A percentile compares a stretch with the other conserved stretches of the same genome.
Conservation (phyloP, 1,140 invertebrate genomes). For the Melitaea cinxia region DNA sequence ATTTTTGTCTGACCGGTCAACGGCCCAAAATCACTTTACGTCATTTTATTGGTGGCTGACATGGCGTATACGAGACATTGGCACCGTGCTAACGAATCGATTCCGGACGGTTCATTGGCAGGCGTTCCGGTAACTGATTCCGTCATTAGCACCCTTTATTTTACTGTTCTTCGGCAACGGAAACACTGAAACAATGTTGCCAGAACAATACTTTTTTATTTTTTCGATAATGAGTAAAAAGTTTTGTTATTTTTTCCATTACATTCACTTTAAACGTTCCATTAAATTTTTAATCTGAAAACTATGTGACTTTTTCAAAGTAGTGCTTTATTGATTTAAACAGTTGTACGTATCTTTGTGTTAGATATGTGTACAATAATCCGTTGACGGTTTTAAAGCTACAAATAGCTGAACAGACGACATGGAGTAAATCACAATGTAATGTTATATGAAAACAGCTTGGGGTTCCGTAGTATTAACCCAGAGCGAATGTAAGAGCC, state of each 20-base stretch:
- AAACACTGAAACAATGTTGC: conserved; percentile 33
- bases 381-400: conserved; percentile 17
- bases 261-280: background rate
- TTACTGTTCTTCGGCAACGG: conserved; percentile 38
- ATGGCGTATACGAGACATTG: conserved; percentile 49
- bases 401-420: conserved; percentile 18
- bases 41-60: conserved; percentile 49
- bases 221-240: background rate
- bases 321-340: background rate
- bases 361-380: conserved; percentile 32
- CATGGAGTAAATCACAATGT: conserved; percentile 43
- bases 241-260: background rate
- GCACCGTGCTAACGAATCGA: conserved; percentile 56
- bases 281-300: background rate
- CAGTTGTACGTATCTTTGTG: conserved; percentile 6
- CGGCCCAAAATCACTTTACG: conserved; percentile 53
- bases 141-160: conserved; percentile 40
- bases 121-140: conserved; percentile 40
- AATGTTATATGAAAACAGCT: conserved; percentile 39
- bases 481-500: conserved; percentile 23
- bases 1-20: conserved; percentile 60
- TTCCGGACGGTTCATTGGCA: conserved; percentile 51
- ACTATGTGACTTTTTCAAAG: background rate
- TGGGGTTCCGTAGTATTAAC: conserved; percentile 24
- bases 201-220: conserved; percentile 23